Conservation (phyloP, 1,140 invertebrate species). For the Tyrophagus putrescentiae region DNA sequence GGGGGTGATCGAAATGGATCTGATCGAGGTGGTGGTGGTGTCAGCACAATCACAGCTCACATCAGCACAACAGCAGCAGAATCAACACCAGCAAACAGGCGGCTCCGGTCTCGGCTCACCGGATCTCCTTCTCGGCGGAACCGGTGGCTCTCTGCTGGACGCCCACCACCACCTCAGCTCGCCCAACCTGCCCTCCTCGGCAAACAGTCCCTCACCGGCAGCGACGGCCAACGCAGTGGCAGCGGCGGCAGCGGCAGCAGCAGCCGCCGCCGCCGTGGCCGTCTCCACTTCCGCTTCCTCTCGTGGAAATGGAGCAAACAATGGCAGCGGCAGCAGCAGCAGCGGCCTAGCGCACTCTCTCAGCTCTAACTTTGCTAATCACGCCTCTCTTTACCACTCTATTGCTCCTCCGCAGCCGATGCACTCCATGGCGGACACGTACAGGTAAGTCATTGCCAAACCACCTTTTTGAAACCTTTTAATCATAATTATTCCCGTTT, state of each 20-base stretch:
- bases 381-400: slow-evolving; percentile 35
- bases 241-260: neutral
- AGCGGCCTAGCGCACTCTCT: slow-evolving; percentile 29
- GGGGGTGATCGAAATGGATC: too few species aligned
- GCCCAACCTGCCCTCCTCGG: neutral
- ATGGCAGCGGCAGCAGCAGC: slow-evolving; percentile 28
- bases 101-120: neutral
- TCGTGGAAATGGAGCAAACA: too few species aligned
- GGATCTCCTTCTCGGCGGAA: neutral
- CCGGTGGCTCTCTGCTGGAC: neutral
- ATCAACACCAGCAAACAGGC: neutral
- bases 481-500: neutral
- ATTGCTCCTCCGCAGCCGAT: slow-evolving; percentile 26
- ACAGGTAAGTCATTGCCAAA: slow-evolving; percentile 18
- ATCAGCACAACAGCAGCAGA: neutral
- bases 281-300: neutral
- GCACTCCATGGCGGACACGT: slow-evolving; percentile 22
- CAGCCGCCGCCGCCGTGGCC: slow-evolving; percentile 21
- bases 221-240: neutral
- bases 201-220: neutral
- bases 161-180: neutral
- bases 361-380: slow-evolving; percentile 34
- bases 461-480: neutral
- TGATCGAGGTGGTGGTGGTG: too few species aligned
- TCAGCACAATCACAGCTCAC: too few species aligned